phyloP scores from a whole-genome alignment of 1,140 invertebrate genomes.

The Sipha flava region DNA sequence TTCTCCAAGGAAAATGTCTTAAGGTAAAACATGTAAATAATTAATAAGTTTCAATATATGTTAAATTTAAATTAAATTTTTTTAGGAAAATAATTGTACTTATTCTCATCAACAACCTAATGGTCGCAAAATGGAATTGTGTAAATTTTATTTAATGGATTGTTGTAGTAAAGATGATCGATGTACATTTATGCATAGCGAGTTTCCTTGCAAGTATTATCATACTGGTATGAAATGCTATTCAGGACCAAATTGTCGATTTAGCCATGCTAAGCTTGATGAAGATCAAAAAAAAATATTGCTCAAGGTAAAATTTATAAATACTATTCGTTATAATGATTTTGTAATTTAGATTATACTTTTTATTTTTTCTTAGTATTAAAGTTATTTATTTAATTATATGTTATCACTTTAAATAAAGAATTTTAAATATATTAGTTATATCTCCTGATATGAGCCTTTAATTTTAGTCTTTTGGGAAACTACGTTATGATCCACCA shows the following conservation, averaged over 20 bases:
- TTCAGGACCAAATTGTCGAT: slow-evolving; percentile 77
- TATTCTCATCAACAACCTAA: slow-evolving; percentile 79
- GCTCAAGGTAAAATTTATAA: slow-evolving; percentile 47
- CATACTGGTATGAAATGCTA: slow-evolving; percentile 83
- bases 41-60: neutral
- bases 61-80: slow-evolving; percentile 29
- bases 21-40: neutral
- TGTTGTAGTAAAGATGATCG: slow-evolving; percentile 91
- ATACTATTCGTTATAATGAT: slow-evolving; percentile 7
- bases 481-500: slow-evolving; percentile 16
- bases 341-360: too few species aligned
- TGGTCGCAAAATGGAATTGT: slow-evolving; percentile 83
- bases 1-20: slow-evolving; percentile 23
- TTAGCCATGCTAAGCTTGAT: slow-evolving; percentile 76
- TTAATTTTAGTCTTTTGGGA: slow-evolving; percentile 24
- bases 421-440: too few species aligned
- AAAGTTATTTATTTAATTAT: too few species aligned
- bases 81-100: slow-evolving; percentile 63
- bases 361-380: too few species aligned
- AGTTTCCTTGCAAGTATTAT: slow-evolving; percentile 96
- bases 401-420: too few species aligned
- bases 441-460: neutral
- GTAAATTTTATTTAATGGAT: slow-evolving; percentile 94
- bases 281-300: slow-evolving; percentile 61
- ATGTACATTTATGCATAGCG: slow-evolving; percentile 93